Evolutionary conservation across 2,797 vertebrate genomes (phyloP).

Genomic region (Sebastes minor): DNA sequence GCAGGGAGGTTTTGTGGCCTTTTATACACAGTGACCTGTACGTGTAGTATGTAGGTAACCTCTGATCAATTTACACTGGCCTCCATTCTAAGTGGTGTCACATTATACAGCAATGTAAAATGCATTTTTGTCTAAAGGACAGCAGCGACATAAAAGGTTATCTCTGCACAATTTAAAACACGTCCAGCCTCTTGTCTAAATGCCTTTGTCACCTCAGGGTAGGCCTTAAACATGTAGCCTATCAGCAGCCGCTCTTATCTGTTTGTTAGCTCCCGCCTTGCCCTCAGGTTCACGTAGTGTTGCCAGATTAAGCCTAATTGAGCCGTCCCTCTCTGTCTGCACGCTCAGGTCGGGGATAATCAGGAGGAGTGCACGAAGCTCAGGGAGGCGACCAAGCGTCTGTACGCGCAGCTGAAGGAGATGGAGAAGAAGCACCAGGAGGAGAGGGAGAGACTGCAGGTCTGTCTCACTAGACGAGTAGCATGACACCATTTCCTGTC

Average conservation of each 20-base stretch:
- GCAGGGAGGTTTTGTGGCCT: not conserved
- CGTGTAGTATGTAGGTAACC: conserved; percentile 13
- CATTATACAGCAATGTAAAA: not conserved
- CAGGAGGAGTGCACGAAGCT: conserved; percentile 77
- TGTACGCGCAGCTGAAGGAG: conserved; percentile 85
- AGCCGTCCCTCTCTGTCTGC: conserved; percentile 13
- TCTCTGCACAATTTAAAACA: conserved; percentile 1
- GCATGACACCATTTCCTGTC: conserved; percentile 35
- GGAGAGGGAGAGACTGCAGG: conserved; percentile 84
- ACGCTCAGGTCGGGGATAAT: conserved; percentile 61
- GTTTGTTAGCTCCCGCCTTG: not conserved
- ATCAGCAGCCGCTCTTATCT: not conserved
- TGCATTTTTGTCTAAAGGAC: not conserved
- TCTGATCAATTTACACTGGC: conserved; percentile 28
- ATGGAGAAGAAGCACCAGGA: conserved; percentile 84
- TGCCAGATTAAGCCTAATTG: conserved; percentile 46
- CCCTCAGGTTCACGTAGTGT: conserved; percentile 13
- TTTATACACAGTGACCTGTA: conserved; percentile 5
- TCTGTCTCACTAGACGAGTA: conserved; percentile 54
- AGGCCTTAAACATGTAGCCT: not conserved
- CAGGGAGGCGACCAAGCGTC: conserved; percentile 76
- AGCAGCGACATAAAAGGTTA: not conserved
- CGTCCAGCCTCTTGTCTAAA: not conserved
- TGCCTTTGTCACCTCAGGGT: not conserved
- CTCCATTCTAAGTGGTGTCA: conserved; percentile 11